A percentile compares a stretch with the other conserved stretches of the same genome.
Conservation (phyloP, 2,888 invertebrate species). For the Heliconius sara region DNA sequence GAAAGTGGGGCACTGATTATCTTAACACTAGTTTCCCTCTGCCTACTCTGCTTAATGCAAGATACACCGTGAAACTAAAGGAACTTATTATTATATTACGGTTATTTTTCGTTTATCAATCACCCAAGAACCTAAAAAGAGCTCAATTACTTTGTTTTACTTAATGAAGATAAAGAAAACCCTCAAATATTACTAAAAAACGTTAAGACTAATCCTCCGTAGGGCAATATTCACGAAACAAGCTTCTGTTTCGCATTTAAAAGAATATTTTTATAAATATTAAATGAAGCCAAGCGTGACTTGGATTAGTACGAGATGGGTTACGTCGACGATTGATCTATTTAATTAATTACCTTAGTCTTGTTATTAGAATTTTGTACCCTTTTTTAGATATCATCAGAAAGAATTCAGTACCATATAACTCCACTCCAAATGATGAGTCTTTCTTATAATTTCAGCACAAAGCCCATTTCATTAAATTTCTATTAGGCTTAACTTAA, state of each 20-base stretch:
- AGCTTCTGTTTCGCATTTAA: conserved; percentile 2
- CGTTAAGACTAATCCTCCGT: conserved; percentile 13
- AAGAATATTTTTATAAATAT: conserved; percentile 12
- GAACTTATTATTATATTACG: not conserved
- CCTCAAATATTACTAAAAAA: conserved; percentile 17
- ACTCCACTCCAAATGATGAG: too few species aligned
- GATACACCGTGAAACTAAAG: not conserved
- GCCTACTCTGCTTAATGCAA: too few species aligned
- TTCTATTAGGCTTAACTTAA: too few species aligned
- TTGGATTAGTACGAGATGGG: not conserved
- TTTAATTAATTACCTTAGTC: too few species aligned
- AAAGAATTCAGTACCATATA: too few species aligned
- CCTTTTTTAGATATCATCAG: too few species aligned
- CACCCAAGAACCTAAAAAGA: not conserved
- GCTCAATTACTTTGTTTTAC: not conserved
- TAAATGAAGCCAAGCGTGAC: not conserved
- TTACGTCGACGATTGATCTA: not conserved
- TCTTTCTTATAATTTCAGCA: too few species aligned
- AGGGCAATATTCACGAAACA: conserved; percentile 10
- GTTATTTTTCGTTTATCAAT: not conserved
- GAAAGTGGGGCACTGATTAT: too few species aligned
- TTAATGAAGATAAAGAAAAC: not conserved
- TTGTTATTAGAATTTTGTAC: too few species aligned
- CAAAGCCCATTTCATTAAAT: too few species aligned
- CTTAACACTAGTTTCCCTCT: too few species aligned